Percentiles rank a stretch among this genome's conserved stretches.
Conservation (phyloP, 1,140 invertebrate species). For the Triops longicaudatus region DNA sequence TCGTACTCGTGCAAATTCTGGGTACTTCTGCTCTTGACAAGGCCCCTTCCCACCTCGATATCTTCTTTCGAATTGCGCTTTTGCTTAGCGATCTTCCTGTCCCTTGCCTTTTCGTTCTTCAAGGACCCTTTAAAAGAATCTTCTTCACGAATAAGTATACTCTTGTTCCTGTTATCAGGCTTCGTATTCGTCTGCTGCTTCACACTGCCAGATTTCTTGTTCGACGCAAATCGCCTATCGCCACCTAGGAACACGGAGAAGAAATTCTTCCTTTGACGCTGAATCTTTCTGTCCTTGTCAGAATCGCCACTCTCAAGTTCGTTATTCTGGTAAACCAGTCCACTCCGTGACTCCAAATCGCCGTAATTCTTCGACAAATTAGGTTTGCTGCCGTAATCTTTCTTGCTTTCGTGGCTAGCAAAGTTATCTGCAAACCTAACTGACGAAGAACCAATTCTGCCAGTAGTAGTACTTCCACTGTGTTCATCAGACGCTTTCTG, state of each 20-base stretch:
- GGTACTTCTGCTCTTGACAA: background rate
- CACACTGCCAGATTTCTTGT: background rate
- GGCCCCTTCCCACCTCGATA: background rate
- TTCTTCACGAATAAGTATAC: background rate
- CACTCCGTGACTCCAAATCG: background rate
- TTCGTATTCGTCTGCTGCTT: background rate
- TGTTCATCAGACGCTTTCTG: background rate
- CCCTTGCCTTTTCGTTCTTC: background rate
- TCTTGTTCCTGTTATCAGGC: background rate
- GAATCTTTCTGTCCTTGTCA: slow-evolving; percentile 27
- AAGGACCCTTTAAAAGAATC: background rate
- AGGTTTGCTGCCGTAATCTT: background rate
- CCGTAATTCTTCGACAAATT: background rate
- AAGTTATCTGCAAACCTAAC: background rate
- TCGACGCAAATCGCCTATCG: background rate
- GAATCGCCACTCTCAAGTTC: slow-evolving; percentile 21
- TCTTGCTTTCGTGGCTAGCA: background rate
- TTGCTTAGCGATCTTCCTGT: background rate
- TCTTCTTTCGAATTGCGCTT: background rate
- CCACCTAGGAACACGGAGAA: slow-evolving; percentile 23
- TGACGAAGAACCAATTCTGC: background rate
- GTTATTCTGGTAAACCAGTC: background rate
- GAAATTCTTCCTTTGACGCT: slow-evolving; percentile 25
- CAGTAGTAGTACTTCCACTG: background rate
- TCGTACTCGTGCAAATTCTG: background rate